A percentile compares a stretch with the other conserved stretches of the same genome.
Conservation (phyloP, 2,888 invertebrate species). For the Chirona hameri region DNA sequence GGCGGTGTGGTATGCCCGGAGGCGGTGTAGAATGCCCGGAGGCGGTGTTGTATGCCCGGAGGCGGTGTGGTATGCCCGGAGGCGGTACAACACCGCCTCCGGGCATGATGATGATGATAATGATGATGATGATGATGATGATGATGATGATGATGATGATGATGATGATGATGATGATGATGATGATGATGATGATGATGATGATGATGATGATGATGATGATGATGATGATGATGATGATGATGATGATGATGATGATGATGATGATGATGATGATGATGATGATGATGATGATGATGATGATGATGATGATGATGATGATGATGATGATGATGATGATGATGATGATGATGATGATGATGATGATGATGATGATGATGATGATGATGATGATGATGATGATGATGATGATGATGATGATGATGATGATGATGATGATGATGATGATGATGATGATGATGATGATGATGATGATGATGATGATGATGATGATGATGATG, state of each 20-base stretch:
- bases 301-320: conserved; percentile 22
- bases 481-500: conserved; percentile 22
- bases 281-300: conserved; percentile 22
- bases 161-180: conserved; percentile 22
- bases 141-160: conserved; percentile 22
- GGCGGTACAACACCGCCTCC: no score
- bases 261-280: conserved; percentile 22
- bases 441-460: conserved; percentile 22
- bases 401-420: conserved; percentile 22
- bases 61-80: no score
- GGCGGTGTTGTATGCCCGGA: no score
- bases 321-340: conserved; percentile 22
- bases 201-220: conserved; percentile 22
- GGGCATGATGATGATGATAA: no score
- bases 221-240: conserved; percentile 22
- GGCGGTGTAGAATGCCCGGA: no score
- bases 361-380: conserved; percentile 22
- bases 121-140: conserved; percentile 22
- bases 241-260: conserved; percentile 22
- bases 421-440: conserved; percentile 22
- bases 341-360: conserved; percentile 22
- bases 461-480: conserved; percentile 22
- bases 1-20: no score
- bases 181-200: conserved; percentile 22
- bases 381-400: conserved; percentile 22